These are phyloP conservation scores for Rhamnusium bicolor DNA, from an alignment of 2,888 invertebrate species.

Conservation along the genomic window DNA sequence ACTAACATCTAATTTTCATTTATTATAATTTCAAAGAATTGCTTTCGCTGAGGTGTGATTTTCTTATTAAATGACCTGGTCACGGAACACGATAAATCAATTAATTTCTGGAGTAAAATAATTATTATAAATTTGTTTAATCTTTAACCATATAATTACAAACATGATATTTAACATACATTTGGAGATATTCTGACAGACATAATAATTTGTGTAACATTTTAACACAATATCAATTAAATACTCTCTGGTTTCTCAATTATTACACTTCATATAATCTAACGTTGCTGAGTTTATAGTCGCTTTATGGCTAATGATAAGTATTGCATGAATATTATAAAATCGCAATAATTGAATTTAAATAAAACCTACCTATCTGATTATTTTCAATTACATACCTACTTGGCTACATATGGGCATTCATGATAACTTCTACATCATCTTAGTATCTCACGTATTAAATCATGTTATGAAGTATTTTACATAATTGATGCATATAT, in stretches of 20 bases:
- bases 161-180: not conserved
- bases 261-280: not conserved
- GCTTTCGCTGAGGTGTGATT: constrained; percentile 6
- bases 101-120: not conserved
- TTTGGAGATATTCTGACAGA: constrained; percentile 16
- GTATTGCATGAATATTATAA: constrained; percentile 7
- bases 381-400: not conserved
- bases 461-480: not conserved
- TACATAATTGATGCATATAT: not conserved
- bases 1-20: not conserved
- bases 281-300: not conserved
- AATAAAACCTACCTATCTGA: not conserved
- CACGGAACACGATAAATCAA: constrained; percentile 15
- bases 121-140: constrained; percentile 7
- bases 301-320: not conserved
- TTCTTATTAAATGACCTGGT: not conserved
- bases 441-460: not conserved
- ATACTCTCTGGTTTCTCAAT: not conserved
- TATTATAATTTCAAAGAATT: not conserved
- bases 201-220: not conserved
- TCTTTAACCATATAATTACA: not conserved
- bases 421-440: not conserved
- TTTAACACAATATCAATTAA: constrained; percentile 14
- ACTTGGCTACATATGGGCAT: not conserved
- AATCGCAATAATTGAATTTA: not conserved